These are phyloP conservation scores for Cremastinae sp. DNA, from an alignment of 2,888 invertebrate species.

Conservation along the genomic window DNA sequence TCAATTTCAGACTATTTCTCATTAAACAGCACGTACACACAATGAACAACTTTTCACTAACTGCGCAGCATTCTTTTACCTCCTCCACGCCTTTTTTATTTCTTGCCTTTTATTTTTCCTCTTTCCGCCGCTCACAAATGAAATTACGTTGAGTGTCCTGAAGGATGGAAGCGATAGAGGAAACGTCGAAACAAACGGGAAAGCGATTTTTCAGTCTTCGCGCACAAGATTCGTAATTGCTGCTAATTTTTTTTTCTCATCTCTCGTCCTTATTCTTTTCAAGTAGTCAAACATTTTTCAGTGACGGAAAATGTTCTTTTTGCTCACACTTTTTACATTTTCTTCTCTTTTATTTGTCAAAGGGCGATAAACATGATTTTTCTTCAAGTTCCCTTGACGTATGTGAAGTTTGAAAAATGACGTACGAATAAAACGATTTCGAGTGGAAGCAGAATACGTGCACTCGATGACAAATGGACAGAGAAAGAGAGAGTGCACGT, in stretches of 20 bases:
- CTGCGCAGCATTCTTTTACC: neutral
- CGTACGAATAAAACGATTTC: conserved; percentile 63
- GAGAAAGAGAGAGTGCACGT: conserved; percentile 39
- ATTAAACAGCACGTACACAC: neutral
- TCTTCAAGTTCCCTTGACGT: neutral
- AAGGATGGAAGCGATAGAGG: too few species aligned
- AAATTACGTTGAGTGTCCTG: too few species aligned
- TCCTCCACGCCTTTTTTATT: neutral
- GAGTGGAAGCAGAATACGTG: conserved; percentile 52
- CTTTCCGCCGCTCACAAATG: neutral
- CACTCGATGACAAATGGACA: conserved; percentile 69
- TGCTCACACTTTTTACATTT: conserved; percentile 1
- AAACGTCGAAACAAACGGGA: too few species aligned
- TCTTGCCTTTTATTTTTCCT: neutral
- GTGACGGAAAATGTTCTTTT: too few species aligned
- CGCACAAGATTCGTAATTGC: too few species aligned
- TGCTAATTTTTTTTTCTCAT: neutral
- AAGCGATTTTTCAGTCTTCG: neutral
- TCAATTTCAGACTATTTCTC: too few species aligned
- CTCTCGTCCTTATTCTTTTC: neutral
- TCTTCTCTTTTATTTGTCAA: conserved; percentile 1
- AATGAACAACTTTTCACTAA: conserved; percentile 1
- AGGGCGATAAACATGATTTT: neutral
- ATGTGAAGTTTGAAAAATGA: conserved; percentile 40
- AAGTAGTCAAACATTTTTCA: too few species aligned